These are phyloP conservation scores for Bagarius yarrelli DNA, from an alignment of 2,113 vertebrate genomes.

Conservation along the genomic window DNA sequence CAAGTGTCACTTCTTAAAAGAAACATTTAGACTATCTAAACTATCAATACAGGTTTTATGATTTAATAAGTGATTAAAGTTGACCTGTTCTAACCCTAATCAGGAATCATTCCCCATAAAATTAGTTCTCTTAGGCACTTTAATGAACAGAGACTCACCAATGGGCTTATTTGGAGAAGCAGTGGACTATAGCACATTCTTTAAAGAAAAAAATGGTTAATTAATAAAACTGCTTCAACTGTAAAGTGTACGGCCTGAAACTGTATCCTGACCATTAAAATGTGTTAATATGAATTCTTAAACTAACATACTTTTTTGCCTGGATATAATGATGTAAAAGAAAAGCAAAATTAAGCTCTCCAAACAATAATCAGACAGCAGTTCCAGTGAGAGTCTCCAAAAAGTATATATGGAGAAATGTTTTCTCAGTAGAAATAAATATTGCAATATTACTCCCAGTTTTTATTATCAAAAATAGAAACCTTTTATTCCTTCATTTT, in stretches of 20 bases:
- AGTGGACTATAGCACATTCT: slow-evolving; percentile 14
- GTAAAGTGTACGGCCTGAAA: not conserved
- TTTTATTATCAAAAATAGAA: not conserved
- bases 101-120: not conserved
- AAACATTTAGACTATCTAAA: not conserved
- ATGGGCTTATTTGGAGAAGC: slow-evolving; percentile 8
- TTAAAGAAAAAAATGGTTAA: slow-evolving; percentile 9
- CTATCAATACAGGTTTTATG: not conserved
- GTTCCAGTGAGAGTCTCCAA: not conserved
- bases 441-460: slow-evolving; percentile 14
- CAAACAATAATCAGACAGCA: not conserved
- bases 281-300: not conserved
- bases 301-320: not conserved
- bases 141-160: slow-evolving; percentile 11
- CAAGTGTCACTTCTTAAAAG: too few relatives aligned
- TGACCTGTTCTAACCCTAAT: slow-evolving; percentile 20
- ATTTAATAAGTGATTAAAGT: not conserved
- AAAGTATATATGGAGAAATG: not conserved
- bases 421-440: slow-evolving; percentile 61
- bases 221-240: slow-evolving; percentile 19
- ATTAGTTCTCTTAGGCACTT: not conserved
- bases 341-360: slow-evolving; percentile 6
- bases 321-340: not conserved
- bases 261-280: not conserved
- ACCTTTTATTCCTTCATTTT: not conserved